Percentiles rank a stretch among this genome's conserved stretches.
Conservation (phyloP, 1,140 invertebrate genomes). For the Drosophila sp. region DNA sequence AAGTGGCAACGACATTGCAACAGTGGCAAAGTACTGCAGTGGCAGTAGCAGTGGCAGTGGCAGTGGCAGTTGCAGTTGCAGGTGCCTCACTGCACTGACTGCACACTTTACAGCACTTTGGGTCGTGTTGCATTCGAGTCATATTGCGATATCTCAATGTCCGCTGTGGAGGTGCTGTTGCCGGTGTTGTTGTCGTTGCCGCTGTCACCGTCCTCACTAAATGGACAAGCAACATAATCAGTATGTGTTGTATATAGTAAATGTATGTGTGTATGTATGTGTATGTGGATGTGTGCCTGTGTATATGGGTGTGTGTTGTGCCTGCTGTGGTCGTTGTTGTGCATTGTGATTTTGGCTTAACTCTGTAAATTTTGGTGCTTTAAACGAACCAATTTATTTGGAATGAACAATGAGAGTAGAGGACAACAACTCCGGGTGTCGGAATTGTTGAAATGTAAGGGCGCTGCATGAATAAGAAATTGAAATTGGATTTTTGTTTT, state of each 20-base stretch:
- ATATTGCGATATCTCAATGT: conserved; percentile 75
- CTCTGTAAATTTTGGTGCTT: conserved; percentile 54
- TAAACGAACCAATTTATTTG: conserved; percentile 68
- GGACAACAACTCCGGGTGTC: conserved; percentile 24
- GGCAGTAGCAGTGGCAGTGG: background rate
- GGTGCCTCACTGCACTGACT: conserved; percentile 5
- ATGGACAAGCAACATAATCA: conserved; percentile 63
- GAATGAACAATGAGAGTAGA: conserved; percentile 60
- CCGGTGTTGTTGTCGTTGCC: conserved; percentile 40
- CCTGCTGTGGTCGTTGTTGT: conserved; percentile 29
- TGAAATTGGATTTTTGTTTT: conserved; percentile 29
- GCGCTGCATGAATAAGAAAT: conserved; percentile 62
- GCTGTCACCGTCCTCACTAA: conserved; percentile 66
- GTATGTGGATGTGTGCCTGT: background rate
- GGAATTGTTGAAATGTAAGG: conserved; percentile 44
- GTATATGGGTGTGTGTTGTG: background rate
- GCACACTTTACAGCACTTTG: conserved; percentile 61
- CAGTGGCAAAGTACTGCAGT: conserved; percentile 22
- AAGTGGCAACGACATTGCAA: conserved; percentile 17
- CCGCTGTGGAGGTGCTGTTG: conserved; percentile 54
- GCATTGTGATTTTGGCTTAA: conserved; percentile 36
- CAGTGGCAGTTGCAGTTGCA: background rate
- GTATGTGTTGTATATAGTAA: conserved; percentile 31
- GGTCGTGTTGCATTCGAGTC: conserved; percentile 38
- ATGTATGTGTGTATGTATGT: conserved; percentile 4